Conservation (phyloP, 2,113 vertebrate genomes). For the cattle (Bos taurus) region DNA sequence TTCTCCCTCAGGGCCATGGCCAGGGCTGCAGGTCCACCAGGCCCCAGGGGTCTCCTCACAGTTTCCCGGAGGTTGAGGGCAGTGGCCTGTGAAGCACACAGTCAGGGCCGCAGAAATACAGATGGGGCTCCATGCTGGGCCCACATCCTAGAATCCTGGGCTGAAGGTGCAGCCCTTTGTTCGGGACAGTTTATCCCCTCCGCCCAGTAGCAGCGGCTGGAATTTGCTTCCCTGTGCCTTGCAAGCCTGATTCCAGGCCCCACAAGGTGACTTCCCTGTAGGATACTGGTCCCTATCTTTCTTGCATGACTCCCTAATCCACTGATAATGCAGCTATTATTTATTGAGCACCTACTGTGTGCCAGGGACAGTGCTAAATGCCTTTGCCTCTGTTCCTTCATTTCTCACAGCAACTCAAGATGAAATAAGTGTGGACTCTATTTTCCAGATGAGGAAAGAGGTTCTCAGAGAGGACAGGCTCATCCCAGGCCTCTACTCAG, state of each 20-base stretch:
- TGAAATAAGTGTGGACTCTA: background rate
- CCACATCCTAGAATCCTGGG: background rate
- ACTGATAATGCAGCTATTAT: background rate
- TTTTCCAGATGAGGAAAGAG: background rate
- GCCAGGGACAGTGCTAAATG: background rate
- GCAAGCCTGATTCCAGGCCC: background rate
- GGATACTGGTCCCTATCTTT: background rate
- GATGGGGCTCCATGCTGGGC: background rate
- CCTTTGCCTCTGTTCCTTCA: background rate
- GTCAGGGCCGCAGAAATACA: conserved; percentile 35
- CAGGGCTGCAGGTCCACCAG: background rate
- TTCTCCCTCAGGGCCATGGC: background rate
- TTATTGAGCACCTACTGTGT: background rate
- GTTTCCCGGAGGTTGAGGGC: conserved; percentile 62
- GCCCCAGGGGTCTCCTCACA: conserved; percentile 37
- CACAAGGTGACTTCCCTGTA: background rate
- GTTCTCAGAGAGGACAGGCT: background rate
- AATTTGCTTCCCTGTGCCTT: background rate
- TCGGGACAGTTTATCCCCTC: background rate
- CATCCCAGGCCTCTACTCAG: background rate
- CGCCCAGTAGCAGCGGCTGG: rapidly evolving
- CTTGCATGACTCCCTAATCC: background rate
- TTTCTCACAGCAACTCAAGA: background rate
- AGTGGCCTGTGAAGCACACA: background rate
- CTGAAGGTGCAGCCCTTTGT: background rate